Evolutionary conservation across 1,140 invertebrate genomes (phyloP).

Genomic region (Drosophila kepulauana): DNA sequence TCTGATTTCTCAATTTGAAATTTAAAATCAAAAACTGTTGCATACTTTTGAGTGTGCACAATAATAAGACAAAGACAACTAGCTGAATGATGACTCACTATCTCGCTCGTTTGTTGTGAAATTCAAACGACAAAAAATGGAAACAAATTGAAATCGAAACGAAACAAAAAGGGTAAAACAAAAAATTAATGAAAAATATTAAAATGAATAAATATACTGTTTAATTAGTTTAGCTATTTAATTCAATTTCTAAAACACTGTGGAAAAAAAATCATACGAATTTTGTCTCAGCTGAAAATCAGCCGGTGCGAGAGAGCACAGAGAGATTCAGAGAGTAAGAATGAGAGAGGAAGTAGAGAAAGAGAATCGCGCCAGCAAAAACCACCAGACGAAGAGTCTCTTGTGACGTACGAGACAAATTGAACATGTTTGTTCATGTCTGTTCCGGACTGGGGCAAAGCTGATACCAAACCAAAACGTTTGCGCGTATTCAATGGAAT

Average conservation of each 20-base stretch:
- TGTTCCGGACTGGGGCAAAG: neutral
- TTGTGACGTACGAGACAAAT: slow-evolving; percentile 40
- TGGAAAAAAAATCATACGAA: slow-evolving; percentile 3
- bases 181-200: neutral
- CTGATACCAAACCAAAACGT: neutral
- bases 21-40: slow-evolving; percentile 9
- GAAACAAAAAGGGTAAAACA: slow-evolving; percentile 3
- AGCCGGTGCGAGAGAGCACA: slow-evolving; percentile 23
- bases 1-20: neutral
- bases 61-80: slow-evolving; percentile 28
- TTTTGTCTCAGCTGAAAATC: slow-evolving; percentile 35
- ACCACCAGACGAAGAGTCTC: slow-evolving; percentile 13
- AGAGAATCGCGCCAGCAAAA: neutral
- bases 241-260: neutral
- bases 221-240: slow-evolving; percentile 5
- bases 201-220: slow-evolving; percentile 2
- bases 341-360: neutral
- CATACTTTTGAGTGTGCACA: slow-evolving; percentile 33
- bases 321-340: slow-evolving; percentile 1
- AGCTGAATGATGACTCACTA: slow-evolving; percentile 3
- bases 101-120: slow-evolving; percentile 51
- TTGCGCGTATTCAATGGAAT: neutral
- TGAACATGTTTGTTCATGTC: slow-evolving; percentile 54
- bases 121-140: slow-evolving; percentile 29
- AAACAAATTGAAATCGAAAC: neutral